A percentile compares a stretch with the other conserved stretches of the same genome.
Conservation (phyloP, 2,113 vertebrate species). For the Lamprotornis superbus region DNA sequence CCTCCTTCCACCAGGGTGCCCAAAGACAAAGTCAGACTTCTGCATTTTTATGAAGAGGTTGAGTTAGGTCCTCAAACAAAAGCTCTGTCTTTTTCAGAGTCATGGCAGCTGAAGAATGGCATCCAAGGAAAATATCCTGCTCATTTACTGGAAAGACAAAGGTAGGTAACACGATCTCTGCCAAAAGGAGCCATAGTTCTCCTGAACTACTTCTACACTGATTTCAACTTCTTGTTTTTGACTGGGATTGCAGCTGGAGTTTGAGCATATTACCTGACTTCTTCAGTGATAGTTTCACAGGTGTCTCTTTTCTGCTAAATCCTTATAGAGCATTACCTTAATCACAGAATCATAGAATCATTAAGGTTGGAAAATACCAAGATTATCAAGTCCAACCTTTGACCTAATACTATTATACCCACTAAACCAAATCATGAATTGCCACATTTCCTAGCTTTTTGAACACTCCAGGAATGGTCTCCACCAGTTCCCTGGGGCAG, state of each 20-base stretch:
- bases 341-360: not conserved
- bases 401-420: not conserved
- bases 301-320: not conserved
- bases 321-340: not conserved
- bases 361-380: not conserved
- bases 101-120: not conserved
- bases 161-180: not conserved
- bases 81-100: not conserved
- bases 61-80: not conserved
- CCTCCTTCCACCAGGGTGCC: not conserved
- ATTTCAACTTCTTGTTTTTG: not conserved
- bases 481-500: not conserved
- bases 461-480: not conserved
- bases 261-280: not conserved
- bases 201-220: not conserved
- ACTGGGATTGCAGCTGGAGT: not conserved
- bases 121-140: not conserved
- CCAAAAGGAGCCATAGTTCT: not conserved
- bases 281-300: not conserved
- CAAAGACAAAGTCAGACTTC: not conserved
- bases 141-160: not conserved
- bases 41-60: not conserved
- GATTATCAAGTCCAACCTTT: not conserved
- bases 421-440: not conserved
- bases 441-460: not conserved